A percentile compares a stretch with the other conserved stretches of the same genome.
phyloP scores from a whole-genome alignment of 2,797 vertebrate species.

The Anableps anableps region DNA sequence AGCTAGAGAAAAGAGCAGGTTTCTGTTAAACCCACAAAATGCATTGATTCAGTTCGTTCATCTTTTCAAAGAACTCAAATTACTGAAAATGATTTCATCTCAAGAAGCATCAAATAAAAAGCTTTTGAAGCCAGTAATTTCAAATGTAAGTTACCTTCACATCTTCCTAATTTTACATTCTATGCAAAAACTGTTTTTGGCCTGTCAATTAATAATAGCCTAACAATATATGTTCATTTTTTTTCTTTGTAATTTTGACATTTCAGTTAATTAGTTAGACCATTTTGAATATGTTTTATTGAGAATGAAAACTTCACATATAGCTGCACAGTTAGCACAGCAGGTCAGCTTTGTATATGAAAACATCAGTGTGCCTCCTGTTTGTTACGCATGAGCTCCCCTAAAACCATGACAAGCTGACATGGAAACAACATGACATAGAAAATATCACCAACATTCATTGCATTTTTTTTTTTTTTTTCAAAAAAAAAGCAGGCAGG shows the following conservation, averaged over 20 bases:
- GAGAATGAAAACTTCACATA: not conserved
- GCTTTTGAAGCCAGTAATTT: not conserved
- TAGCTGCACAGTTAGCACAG: not conserved
- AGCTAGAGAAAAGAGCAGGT: conserved; percentile 55
- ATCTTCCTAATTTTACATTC: not conserved
- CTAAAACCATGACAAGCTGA: not conserved
- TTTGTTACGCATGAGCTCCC: conserved; percentile 1
- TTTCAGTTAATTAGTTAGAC: not conserved
- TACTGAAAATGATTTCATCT: conserved; percentile 43
- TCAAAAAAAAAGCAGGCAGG: not conserved
- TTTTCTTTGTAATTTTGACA: not conserved
- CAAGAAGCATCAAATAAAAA: conserved; percentile 19
- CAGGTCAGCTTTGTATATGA: not conserved
- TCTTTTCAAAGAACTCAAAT: conserved; percentile 47
- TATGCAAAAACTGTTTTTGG: not conserved
- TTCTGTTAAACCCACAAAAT: conserved; percentile 32
- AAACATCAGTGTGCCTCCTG: not conserved
- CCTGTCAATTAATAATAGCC: not conserved
- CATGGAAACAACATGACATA: too few species aligned
- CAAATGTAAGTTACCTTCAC: not conserved
- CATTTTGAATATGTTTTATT: not conserved
- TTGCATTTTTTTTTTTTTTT: not conserved
- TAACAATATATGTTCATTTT: not conserved
- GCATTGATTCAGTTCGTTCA: conserved; percentile 36
- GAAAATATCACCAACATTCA: not conserved